Conservation (phyloP, 2,888 invertebrate species). For the Standfussiana lucernea region DNA sequence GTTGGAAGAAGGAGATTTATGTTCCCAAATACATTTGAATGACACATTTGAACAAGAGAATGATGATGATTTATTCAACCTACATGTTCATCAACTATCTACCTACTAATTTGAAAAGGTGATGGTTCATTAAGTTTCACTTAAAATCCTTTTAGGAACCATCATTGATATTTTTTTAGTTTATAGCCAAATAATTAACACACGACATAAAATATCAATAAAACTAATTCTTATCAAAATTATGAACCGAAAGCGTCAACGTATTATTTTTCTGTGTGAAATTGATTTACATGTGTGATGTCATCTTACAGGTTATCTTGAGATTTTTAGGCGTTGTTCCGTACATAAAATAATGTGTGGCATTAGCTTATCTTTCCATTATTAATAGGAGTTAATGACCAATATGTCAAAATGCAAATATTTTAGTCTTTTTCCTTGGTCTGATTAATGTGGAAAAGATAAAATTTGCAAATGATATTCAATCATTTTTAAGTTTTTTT, state of each 20-base stretch:
- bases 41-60: not conserved
- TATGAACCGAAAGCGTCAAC: constrained; percentile 41
- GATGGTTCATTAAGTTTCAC: not conserved
- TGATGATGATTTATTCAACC: not conserved
- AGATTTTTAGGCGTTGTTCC: not conserved
- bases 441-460: constrained; percentile 35
- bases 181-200: constrained; percentile 35
- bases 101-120: not conserved
- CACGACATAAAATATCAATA: constrained; percentile 21
- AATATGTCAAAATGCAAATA: constrained; percentile 47
- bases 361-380: constrained; percentile 42
- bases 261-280: constrained; percentile 33
- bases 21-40: not conserved
- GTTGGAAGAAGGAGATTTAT: not conserved
- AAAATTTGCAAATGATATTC: constrained; percentile 9
- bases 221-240: constrained; percentile 52
- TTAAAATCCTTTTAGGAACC: not conserved
- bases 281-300: constrained; percentile 45
- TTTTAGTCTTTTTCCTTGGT: not conserved
- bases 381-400: constrained; percentile 52
- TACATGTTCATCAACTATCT: not conserved
- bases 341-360: constrained; percentile 26
- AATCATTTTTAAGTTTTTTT: not conserved
- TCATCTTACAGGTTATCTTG: constrained; percentile 31
- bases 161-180: constrained; percentile 16